phyloP scores from a whole-genome alignment of 2,113 vertebrate species.

The Petroica traversi region DNA sequence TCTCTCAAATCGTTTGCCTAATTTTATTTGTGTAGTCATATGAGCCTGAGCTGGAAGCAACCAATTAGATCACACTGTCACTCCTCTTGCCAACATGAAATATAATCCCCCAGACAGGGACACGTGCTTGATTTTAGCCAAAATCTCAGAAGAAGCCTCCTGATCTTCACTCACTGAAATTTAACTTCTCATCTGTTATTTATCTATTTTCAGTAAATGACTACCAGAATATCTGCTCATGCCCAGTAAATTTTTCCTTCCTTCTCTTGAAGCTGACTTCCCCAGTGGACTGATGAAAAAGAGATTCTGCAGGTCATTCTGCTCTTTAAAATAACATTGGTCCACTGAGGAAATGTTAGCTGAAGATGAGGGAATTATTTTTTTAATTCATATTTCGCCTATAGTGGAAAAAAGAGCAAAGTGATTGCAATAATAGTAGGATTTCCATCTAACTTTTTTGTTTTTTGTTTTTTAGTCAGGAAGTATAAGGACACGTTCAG shows the following conservation, averaged over 20 bases:
- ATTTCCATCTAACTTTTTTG: background rate
- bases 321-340: background rate
- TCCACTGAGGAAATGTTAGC: background rate
- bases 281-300: constrained; percentile 1
- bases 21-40: constrained; percentile 15
- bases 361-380: background rate
- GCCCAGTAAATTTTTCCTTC: constrained; percentile 34
- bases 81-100: background rate
- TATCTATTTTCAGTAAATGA: constrained; percentile 30
- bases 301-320: background rate
- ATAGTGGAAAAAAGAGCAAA: background rate
- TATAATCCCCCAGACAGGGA: background rate
- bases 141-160: background rate
- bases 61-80: background rate
- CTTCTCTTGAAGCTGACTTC: constrained; percentile 5
- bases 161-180: constrained; percentile 29
- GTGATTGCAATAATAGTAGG: background rate
- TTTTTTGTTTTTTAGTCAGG: background rate
- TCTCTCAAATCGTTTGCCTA: background rate
- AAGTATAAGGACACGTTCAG: background rate
- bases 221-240: constrained; percentile 41
- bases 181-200: constrained; percentile 47
- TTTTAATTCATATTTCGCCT: background rate
- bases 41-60: background rate
- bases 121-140: background rate